phyloP scores from a whole-genome alignment of 2,888 invertebrate genomes.

The Exocentrus adspersus region DNA sequence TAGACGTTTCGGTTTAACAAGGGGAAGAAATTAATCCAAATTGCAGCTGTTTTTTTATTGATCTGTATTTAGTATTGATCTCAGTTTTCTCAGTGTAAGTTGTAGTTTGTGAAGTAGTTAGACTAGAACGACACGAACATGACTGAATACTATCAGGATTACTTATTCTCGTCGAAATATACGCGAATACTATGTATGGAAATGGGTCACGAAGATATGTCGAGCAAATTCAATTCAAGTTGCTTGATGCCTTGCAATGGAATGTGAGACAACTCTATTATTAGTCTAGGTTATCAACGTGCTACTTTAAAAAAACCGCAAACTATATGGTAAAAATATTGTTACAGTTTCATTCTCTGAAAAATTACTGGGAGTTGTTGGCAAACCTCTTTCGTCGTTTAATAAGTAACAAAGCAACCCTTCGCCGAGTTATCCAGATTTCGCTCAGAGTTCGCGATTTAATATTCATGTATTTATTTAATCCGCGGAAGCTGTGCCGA shows the following conservation, averaged over 20 bases:
- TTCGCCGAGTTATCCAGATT: conserved; percentile 1
- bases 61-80: background rate
- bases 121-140: background rate
- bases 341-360: too few relatives aligned
- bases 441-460: conserved; percentile 16
- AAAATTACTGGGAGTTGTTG: conserved; percentile 1
- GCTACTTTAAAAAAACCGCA: too few relatives aligned
- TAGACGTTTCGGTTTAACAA: background rate
- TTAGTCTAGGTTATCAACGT: too few relatives aligned
- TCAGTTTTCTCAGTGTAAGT: too few relatives aligned
- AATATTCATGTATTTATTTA: conserved; percentile 22
- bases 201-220: conserved; percentile 20
- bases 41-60: background rate
- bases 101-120: too few relatives aligned
- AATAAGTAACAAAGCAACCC: conserved; percentile 1
- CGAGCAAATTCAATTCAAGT: conserved; percentile 21
- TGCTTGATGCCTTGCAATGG: conserved; percentile 13
- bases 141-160: conserved; percentile 4
- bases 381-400: conserved; percentile 2
- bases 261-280: too few relatives aligned
- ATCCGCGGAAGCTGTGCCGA: conserved; percentile 6
- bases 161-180: conserved; percentile 17
- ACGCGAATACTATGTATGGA: conserved; percentile 16
- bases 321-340: too few relatives aligned
- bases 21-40: too few relatives aligned